Conservation (phyloP, 2,113 vertebrate species). For the Urocolius indicus region DNA sequence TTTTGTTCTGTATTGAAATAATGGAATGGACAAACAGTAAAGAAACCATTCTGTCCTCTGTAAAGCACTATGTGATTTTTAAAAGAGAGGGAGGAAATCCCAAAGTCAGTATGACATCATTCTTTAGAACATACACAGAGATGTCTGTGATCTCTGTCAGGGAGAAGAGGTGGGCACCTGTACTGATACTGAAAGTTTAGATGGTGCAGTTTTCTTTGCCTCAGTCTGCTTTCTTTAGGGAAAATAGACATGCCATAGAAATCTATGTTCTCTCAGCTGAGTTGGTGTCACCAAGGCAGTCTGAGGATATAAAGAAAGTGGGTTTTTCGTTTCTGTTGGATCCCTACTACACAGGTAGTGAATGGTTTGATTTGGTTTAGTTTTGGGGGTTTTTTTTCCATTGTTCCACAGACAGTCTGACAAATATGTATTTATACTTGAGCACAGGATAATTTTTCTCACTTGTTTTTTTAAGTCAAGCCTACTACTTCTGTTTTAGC, state of each 20-base stretch:
- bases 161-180: background rate
- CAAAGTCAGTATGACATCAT: fast-evolving
- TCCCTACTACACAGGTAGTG: background rate
- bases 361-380: background rate
- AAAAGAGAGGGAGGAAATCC: background rate
- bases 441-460: background rate
- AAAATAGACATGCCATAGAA: background rate
- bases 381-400: background rate
- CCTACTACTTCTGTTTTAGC: background rate
- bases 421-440: background rate
- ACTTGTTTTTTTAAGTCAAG: background rate
- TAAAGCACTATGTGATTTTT: background rate
- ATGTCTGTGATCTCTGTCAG: background rate
- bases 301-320: background rate
- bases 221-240: background rate
- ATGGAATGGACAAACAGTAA: slow-evolving; percentile 12
- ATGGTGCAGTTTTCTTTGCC: background rate
- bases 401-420: background rate
- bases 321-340: background rate
- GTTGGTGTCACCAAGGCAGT: background rate
- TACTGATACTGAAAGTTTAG: background rate
- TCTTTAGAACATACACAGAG: background rate
- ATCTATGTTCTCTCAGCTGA: background rate
- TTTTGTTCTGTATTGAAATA: slow-evolving; percentile 40
- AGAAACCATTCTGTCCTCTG: slow-evolving; percentile 42